These are phyloP conservation scores for Drosophila rhopaloa DNA, from an alignment of 1,140 invertebrate species.

Conservation along the genomic window DNA sequence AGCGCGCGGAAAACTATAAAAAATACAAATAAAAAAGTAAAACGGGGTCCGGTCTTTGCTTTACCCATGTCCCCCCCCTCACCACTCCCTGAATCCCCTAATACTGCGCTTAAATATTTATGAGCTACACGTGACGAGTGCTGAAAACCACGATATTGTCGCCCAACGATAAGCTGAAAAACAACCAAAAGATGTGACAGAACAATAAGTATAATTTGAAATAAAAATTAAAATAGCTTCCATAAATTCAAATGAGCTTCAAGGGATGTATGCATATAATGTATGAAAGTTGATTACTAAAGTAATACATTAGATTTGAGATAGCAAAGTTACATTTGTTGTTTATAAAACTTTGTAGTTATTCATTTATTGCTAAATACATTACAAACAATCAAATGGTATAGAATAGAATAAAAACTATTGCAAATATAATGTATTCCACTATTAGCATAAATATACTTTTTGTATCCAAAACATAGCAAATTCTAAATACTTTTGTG, in stretches of 20 bases:
- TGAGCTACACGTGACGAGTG: constrained; percentile 70
- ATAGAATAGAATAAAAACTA: too few relatives aligned
- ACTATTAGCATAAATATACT: not conserved
- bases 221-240: not conserved
- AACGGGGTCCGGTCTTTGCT: constrained; percentile 34
- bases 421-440: not conserved
- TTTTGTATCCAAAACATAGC: not conserved
- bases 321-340: too few relatives aligned
- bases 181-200: not conserved
- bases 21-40: constrained; percentile 22
- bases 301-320: not conserved
- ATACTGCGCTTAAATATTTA: constrained; percentile 69
- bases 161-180: constrained; percentile 10
- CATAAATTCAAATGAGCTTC: not conserved
- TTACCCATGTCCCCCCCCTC: constrained; percentile 6
- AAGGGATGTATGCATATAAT: too few relatives aligned
- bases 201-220: not conserved
- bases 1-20: constrained; percentile 68
- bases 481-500: not conserved
- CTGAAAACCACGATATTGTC: constrained; percentile 48
- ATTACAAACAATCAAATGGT: too few relatives aligned
- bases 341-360: too few relatives aligned
- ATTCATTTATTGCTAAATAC: too few relatives aligned
- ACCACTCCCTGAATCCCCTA: constrained; percentile 9
- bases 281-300: too few relatives aligned